Conservation (phyloP, 2,113 vertebrate species). For the Cricetomys ansorgei region DNA sequence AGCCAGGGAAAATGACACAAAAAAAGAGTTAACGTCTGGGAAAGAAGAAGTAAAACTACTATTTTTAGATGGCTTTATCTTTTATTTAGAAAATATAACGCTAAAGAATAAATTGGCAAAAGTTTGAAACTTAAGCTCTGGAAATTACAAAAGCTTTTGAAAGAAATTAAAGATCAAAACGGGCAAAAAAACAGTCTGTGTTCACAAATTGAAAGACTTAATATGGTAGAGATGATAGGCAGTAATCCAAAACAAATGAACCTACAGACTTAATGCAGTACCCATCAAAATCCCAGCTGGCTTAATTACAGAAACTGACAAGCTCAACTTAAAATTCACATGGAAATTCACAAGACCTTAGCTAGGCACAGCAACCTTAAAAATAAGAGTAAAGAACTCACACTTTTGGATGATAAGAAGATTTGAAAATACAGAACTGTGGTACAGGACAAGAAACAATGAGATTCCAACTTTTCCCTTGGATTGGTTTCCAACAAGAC, state of each 20-base stretch:
- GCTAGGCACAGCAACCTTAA: neutral
- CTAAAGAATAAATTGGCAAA: neutral
- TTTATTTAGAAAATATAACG: neutral
- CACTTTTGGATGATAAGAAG: neutral
- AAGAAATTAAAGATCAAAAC: slow-evolving; percentile 8
- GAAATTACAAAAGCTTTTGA: neutral
- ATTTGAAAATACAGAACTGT: neutral
- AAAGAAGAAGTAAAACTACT: slow-evolving; percentile 1
- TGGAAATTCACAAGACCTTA: neutral
- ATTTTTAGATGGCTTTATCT: neutral
- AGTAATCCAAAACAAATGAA: slow-evolving; percentile 10
- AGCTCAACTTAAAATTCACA: neutral
- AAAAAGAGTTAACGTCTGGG: neutral
- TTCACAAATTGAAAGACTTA: neutral
- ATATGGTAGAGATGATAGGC: neutral
- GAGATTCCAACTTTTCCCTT: neutral
- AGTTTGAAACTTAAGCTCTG: neutral
- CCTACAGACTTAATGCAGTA: neutral
- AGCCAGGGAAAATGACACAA: neutral
- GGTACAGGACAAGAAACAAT: neutral
- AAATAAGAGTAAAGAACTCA: neutral
- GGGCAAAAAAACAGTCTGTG: neutral
- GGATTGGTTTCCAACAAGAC: neutral
- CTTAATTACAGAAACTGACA: slow-evolving; percentile 45
- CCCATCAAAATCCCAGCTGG: neutral